Conservation (phyloP, 2,888 invertebrate species). For the Limnephilus auricula region DNA sequence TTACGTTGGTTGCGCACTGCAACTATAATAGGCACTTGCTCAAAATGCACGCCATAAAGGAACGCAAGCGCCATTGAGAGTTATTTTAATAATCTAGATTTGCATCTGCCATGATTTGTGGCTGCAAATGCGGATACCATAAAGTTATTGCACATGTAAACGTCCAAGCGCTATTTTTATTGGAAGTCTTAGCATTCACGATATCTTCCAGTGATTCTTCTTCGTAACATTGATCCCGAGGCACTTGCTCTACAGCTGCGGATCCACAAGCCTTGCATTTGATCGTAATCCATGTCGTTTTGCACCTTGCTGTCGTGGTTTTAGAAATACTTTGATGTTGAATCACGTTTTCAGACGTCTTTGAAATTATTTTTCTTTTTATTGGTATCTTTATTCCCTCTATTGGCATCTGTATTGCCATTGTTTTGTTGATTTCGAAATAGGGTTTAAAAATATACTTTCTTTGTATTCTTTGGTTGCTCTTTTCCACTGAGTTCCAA, state of each 20-base stretch:
- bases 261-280: not conserved
- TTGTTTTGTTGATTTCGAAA: not conserved
- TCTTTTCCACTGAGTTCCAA: not conserved
- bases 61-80: conserved; percentile 8
- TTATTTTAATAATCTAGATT: conserved; percentile 17
- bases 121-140: not conserved
- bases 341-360: not conserved
- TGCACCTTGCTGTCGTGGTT: not conserved
- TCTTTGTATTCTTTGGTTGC: not conserved
- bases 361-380: not conserved
- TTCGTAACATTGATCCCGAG: not conserved
- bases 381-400: not conserved
- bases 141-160: not conserved
- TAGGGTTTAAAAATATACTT: not conserved
- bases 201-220: not conserved
- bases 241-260: not conserved
- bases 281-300: not conserved
- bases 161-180: not conserved
- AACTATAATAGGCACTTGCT: conserved; percentile 3
- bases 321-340: not conserved
- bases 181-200: not conserved
- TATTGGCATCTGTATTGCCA: not conserved
- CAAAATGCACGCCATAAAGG: not conserved
- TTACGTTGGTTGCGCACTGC: conserved; percentile 15
- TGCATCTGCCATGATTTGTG: conserved; percentile 19